Evolutionary conservation across 2,888 invertebrate genomes (phyloP).

Genomic region (Rhamphomyia laevipes): DNA sequence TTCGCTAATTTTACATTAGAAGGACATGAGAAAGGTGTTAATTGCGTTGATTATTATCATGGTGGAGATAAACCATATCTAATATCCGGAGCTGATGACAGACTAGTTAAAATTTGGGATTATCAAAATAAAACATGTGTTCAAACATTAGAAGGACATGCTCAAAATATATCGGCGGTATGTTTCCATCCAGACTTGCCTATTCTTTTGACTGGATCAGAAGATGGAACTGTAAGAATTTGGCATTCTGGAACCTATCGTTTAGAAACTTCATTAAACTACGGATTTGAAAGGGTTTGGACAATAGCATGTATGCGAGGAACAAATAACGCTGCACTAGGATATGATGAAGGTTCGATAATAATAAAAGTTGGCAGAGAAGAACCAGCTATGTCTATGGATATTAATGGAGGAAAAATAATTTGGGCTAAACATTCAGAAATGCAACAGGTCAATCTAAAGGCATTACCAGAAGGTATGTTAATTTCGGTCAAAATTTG

Average conservation of each 20-base stretch:
- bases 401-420: slow-evolving; percentile 94
- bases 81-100: slow-evolving; percentile 97
- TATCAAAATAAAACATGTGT: slow-evolving; percentile 99
- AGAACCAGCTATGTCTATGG: slow-evolving; percentile 99
- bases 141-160: slow-evolving; percentile 94
- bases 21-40: slow-evolving; percentile 97
- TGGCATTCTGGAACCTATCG: slow-evolving; percentile 99
- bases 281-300: slow-evolving; percentile 97
- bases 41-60: slow-evolving; percentile 98
- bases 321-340: slow-evolving; percentile 91
- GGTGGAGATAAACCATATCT: slow-evolving; percentile 98
- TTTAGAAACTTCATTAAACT: slow-evolving; percentile 91
- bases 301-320: slow-evolving; percentile 86
- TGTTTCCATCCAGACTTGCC: slow-evolving; percentile 98
- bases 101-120: slow-evolving; percentile 98
- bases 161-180: slow-evolving; percentile 90
- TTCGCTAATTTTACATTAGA: slow-evolving; percentile 96
- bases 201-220: slow-evolving; percentile 91
- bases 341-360: slow-evolving; percentile 45
- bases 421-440: slow-evolving; percentile 99
- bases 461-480: slow-evolving; percentile 67
- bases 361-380: slow-evolving; percentile 64
- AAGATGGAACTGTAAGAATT: slow-evolving; percentile 93
- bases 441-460: slow-evolving; percentile 91
- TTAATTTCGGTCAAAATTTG: no score